Percentiles rank a stretch among this genome's conserved stretches.
Conservation (phyloP, 2,888 invertebrate species). For the Machimus rusticus region DNA sequence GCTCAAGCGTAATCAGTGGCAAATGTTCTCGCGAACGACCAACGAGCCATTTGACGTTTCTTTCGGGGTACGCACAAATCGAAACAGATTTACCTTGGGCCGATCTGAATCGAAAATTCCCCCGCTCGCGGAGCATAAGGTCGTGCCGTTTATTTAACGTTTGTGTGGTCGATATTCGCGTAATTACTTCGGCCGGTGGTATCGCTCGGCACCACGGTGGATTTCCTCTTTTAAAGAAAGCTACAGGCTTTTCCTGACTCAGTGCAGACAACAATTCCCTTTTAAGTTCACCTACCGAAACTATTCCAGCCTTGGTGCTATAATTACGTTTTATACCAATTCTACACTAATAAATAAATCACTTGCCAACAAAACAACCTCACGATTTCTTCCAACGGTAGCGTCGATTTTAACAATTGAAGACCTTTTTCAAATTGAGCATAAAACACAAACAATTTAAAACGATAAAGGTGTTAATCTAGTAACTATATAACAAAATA, state of each 20-base stretch:
- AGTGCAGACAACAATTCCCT: not conserved
- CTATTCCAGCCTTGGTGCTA: not conserved
- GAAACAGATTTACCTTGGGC: not conserved
- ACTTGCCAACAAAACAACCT: not conserved
- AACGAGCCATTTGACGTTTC: constrained; percentile 17
- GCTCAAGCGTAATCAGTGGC: constrained; percentile 8
- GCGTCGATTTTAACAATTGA: not conserved
- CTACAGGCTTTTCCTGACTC: not conserved
- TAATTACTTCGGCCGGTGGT: not conserved
- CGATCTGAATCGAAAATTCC: not conserved
- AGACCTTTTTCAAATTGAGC: not conserved
- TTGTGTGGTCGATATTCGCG: not conserved
- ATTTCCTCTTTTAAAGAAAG: not conserved
- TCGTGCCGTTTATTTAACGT: not conserved
- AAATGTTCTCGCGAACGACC: not conserved
- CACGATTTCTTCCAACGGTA: not conserved
- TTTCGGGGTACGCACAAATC: constrained; percentile 4
- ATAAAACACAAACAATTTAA: not conserved
- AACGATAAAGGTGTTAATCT: not conserved
- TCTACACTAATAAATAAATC: not conserved
- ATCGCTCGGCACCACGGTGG: not conserved
- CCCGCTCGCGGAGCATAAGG: not conserved
- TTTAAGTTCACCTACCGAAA: not conserved
- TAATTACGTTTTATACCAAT: not conserved
- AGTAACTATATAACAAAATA: not conserved